Evolutionary conservation across 2,797 vertebrate species (phyloP).

Genomic region (Semotilus atromaculatus): DNA sequence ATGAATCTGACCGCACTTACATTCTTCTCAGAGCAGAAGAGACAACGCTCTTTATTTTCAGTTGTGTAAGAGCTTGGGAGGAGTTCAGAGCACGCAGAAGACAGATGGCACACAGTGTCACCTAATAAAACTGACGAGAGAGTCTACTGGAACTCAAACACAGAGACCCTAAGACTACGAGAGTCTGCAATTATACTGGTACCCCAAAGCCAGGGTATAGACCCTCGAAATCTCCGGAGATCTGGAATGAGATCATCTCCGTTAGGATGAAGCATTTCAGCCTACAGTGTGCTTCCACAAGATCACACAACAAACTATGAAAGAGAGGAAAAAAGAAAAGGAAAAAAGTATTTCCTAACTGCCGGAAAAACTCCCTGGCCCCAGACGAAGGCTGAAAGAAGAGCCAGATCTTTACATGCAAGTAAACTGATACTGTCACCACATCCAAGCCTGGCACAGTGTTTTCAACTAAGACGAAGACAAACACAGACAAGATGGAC

Average conservation of each 20-base stretch:
- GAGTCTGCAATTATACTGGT: slow-evolving; percentile 65
- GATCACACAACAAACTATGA: slow-evolving; percentile 33
- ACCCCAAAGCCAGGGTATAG: background rate
- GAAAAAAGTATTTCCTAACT: slow-evolving; percentile 21
- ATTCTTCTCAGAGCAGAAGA: slow-evolving; percentile 70
- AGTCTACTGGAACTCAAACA: slow-evolving; percentile 66
- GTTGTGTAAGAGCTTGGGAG: slow-evolving; percentile 74
- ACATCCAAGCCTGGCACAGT: slow-evolving; percentile 25
- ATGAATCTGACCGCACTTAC: slow-evolving; percentile 69
- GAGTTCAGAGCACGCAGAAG: slow-evolving; percentile 75
- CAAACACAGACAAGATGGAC: slow-evolving; percentile 23
- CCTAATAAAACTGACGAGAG: slow-evolving; percentile 73
- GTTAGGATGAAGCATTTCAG: background rate
- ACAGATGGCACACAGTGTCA: slow-evolving; percentile 75
- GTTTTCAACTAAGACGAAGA: slow-evolving; percentile 23
- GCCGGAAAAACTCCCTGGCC: slow-evolving; percentile 29
- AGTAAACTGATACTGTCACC: slow-evolving; percentile 20
- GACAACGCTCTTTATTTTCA: slow-evolving; percentile 66
- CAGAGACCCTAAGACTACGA: slow-evolving; percentile 60
- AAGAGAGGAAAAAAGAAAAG: background rate
- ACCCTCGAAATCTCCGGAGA: slow-evolving; percentile 37
- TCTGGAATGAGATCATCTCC: slow-evolving; percentile 39
- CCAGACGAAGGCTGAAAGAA: slow-evolving; percentile 18
- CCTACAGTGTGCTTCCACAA: slow-evolving; percentile 8
- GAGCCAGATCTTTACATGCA: slow-evolving; percentile 30